Percentiles rank a stretch among this genome's conserved stretches.
These are phyloP conservation scores for Marasmarcha lunaedactyla DNA, from an alignment of 2,888 invertebrate genomes.

Conservation along the genomic window DNA sequence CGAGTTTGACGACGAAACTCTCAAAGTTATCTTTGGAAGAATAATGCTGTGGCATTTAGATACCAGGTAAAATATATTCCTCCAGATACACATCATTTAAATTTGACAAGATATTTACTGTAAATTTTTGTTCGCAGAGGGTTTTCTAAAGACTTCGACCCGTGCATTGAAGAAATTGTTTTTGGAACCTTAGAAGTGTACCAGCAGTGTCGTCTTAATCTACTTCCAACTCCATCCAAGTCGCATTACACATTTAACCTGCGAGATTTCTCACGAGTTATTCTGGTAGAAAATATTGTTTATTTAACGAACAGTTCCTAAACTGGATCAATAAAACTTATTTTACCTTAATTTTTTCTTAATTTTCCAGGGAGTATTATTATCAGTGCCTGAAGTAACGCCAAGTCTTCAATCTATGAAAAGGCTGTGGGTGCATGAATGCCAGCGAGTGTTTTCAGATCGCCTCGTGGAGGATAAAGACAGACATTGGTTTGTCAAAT, in stretches of 20 bases:
- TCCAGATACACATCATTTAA: no score
- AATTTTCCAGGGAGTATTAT: conserved; percentile 84
- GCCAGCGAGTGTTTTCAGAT: conserved; percentile 92
- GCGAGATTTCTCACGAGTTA: conserved; percentile 92
- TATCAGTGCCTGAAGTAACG: conserved; percentile 93
- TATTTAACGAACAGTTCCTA: no score
- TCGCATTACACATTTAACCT: conserved; percentile 96
- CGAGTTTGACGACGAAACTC: conserved; percentile 87
- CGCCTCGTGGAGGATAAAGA: conserved; percentile 89
- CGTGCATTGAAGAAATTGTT: conserved; percentile 91
- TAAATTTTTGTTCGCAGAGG: no score
- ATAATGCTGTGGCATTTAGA: conserved; percentile 96
- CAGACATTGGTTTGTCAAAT: conserved; percentile 82
- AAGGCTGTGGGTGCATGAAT: conserved; percentile 94
- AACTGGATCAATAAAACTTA: no score
- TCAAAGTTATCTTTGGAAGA: conserved; percentile 87
- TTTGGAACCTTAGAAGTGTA: conserved; percentile 88
- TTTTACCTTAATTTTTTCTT: no score
- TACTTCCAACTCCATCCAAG: conserved; percentile 92
- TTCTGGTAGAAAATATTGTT: no score
- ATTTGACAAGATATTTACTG: no score
- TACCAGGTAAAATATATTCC: conserved; percentile 73
- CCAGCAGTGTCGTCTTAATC: conserved; percentile 81
- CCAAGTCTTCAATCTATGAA: conserved; percentile 88
- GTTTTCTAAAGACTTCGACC: conserved; percentile 87